Percentiles rank a stretch among this genome's conserved stretches.
Conservation (phyloP, 2,888 invertebrate genomes). For the Lacanobia oleracea region DNA sequence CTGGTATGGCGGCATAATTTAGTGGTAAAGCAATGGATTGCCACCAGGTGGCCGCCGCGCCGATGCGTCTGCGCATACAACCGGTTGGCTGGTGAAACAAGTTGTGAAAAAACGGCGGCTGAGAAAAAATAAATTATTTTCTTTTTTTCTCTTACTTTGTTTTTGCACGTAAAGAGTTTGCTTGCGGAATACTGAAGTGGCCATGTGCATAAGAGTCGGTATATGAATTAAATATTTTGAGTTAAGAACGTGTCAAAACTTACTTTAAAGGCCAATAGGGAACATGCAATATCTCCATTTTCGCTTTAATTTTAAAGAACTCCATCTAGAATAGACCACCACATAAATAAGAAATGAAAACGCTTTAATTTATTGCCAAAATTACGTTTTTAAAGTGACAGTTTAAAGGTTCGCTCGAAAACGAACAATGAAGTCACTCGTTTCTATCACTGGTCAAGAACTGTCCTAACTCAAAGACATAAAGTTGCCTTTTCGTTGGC, state of each 20-base stretch:
- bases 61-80: conserved; percentile 66
- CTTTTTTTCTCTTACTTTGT: conserved; percentile 10
- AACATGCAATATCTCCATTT: too few relatives aligned
- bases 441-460: too few relatives aligned
- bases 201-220: background rate
- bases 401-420: too few relatives aligned
- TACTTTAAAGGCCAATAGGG: too few relatives aligned
- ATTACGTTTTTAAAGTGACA: too few relatives aligned
- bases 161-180: conserved; percentile 24
- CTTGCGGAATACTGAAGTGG: conserved; percentile 5
- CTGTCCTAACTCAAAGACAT: too few relatives aligned
- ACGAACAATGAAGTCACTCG: too few relatives aligned
- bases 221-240: background rate
- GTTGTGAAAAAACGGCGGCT: conserved; percentile 61
- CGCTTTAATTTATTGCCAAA: too few relatives aligned
- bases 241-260: background rate
- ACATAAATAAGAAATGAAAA: too few relatives aligned
- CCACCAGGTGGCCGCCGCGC: conserved; percentile 71
- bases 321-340: too few relatives aligned
- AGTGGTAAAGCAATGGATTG: conserved; percentile 66
- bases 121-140: background rate
- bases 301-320: too few relatives aligned
- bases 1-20: conserved; percentile 71
- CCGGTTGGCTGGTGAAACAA: conserved; percentile 65
- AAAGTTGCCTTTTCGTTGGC: too few relatives aligned